Conservation (phyloP, 2,113 vertebrate species). For the Sialia sialis region DNA sequence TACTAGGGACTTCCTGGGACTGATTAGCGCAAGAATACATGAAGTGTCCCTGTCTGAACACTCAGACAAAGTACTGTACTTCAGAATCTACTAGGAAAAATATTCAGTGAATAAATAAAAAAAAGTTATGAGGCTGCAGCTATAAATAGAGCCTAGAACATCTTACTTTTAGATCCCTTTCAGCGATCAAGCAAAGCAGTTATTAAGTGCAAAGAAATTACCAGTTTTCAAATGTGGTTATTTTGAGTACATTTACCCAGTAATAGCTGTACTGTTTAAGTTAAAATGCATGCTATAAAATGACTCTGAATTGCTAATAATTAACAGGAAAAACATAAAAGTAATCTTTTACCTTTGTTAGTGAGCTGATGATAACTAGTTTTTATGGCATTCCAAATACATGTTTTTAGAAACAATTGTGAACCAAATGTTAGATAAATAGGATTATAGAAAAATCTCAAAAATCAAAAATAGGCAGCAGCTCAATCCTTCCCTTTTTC, state of each 20-base stretch:
- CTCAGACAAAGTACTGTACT: slow-evolving; percentile 2
- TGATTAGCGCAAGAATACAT: neutral
- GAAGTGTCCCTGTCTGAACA: neutral
- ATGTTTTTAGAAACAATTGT: slow-evolving; percentile 39
- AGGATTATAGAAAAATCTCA: slow-evolving; percentile 11
- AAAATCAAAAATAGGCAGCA: slow-evolving; percentile 11
- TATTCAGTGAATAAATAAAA: neutral
- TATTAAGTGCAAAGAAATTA: slow-evolving; percentile 50
- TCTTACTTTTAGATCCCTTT: slow-evolving; percentile 23
- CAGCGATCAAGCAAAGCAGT: slow-evolving; percentile 23
- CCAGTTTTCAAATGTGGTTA: slow-evolving; percentile 32
- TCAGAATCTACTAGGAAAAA: slow-evolving; percentile 10
- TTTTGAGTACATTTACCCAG: slow-evolving; percentile 54
- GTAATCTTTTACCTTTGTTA: slow-evolving; percentile 59
- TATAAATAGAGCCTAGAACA: slow-evolving; percentile 27
- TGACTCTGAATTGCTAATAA: slow-evolving; percentile 40
- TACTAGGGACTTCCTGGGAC: neutral
- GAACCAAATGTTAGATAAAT: slow-evolving; percentile 14
- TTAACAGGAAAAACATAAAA: slow-evolving; percentile 35
- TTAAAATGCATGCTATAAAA: slow-evolving; percentile 40
- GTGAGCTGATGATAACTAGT: slow-evolving; percentile 32
- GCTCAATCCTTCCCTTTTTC: neutral
- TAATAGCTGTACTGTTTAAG: slow-evolving; percentile 44
- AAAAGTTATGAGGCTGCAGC: neutral
- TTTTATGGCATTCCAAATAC: slow-evolving; percentile 38